Percentiles rank a stretch among this genome's conserved stretches.
Evolutionary conservation across 2,113 vertebrate species (phyloP).

Genomic region (Hiodon tergisus): DNA sequence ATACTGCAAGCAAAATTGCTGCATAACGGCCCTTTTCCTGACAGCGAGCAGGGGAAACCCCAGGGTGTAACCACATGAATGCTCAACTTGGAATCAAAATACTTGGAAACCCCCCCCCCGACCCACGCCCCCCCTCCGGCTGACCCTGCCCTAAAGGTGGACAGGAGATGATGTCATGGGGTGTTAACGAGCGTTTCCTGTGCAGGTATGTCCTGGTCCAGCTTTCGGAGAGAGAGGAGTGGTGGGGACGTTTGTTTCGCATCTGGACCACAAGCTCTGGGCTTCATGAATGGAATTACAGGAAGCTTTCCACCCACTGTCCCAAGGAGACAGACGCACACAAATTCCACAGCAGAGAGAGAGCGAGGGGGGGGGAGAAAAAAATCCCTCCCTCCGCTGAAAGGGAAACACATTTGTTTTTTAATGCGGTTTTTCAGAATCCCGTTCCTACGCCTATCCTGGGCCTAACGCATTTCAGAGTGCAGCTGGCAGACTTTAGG

Average conservation of each 20-base stretch:
- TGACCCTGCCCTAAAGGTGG: conserved; percentile 18
- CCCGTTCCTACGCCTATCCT: conserved; percentile 21
- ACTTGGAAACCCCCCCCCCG: conserved; percentile 10
- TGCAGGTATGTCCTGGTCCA: conserved; percentile 25
- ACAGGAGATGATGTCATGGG: conserved; percentile 39
- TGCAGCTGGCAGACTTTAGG: conserved; percentile 25
- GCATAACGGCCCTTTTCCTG: conserved; percentile 41
- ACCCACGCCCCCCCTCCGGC: conserved; percentile 3
- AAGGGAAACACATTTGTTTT: conserved; percentile 40
- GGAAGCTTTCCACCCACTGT: conserved; percentile 56
- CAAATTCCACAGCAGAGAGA: conserved; percentile 30
- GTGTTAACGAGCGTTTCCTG: conserved; percentile 36
- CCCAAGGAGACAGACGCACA: conserved; percentile 27
- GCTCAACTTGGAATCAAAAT: conserved; percentile 17
- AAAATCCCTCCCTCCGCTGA: conserved; percentile 8
- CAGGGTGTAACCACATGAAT: conserved; percentile 29
- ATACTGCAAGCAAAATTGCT: conserved; percentile 36
- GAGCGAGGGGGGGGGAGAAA: neutral
- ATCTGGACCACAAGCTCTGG: conserved; percentile 30
- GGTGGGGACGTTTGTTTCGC: conserved; percentile 25
- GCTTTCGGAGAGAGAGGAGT: neutral
- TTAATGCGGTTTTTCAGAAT: conserved; percentile 31
- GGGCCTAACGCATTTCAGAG: conserved; percentile 27
- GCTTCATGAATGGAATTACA: conserved; percentile 51
- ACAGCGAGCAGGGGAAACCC: conserved; percentile 33